Percentiles rank a stretch among this genome's conserved stretches.
Evolutionary conservation across 2,113 vertebrate species (phyloP).

Genomic region (Poeciliopsis prolifica): DNA sequence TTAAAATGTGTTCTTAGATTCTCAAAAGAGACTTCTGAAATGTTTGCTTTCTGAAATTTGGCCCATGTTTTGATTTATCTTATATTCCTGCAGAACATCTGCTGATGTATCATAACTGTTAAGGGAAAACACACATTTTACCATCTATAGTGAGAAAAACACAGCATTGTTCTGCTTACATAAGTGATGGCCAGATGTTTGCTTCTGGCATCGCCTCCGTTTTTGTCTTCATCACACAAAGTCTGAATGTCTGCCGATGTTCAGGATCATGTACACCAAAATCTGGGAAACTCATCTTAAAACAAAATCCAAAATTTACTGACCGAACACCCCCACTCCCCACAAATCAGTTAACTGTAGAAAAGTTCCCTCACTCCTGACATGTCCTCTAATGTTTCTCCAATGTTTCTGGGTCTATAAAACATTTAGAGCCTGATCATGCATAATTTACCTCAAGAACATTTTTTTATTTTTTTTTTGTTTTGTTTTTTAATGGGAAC

Average conservation of each 20-base stretch:
- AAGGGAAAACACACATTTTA: constrained; percentile 21
- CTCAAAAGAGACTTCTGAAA: background rate
- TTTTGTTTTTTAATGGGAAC: constrained; percentile 25
- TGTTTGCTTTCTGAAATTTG: background rate
- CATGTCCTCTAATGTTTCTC: background rate
- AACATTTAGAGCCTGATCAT: constrained; percentile 69
- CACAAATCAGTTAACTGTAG: background rate
- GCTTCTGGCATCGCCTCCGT: constrained; percentile 50
- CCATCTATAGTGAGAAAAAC: background rate
- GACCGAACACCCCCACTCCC: too few species aligned
- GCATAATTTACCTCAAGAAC: constrained; percentile 60
- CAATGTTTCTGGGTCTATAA: constrained; percentile 36
- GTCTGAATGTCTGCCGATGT: constrained; percentile 1
- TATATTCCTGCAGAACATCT: background rate
- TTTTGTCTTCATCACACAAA: constrained; percentile 33
- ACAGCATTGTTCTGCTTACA: constrained; percentile 50
- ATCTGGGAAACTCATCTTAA: background rate
- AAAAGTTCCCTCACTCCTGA: background rate
- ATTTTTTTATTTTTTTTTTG: too few species aligned
- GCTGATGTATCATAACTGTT: background rate
- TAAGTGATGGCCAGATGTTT: constrained; percentile 71
- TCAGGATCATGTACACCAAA: background rate
- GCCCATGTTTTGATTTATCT: background rate
- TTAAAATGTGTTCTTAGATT: background rate
- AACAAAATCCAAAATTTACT: background rate